Evolutionary conservation across 2,797 vertebrate genomes (phyloP).

Genomic region (Pempheris klunzingeri): DNA sequence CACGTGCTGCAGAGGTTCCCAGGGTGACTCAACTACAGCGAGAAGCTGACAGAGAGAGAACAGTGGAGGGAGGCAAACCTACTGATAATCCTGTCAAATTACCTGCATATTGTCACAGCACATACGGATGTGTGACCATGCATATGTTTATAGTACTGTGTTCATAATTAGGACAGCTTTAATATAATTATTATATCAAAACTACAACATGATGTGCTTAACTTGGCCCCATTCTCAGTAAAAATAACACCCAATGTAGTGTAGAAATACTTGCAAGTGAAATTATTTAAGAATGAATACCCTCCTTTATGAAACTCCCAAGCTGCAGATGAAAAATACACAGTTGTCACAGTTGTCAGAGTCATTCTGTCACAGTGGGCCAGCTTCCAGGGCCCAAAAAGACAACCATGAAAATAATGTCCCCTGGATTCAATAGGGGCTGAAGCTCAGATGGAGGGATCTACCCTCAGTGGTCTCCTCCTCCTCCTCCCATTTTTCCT

Average conservation of each 20-base stretch:
- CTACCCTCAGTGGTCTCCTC: background rate
- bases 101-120: conserved; percentile 42
- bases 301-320: background rate
- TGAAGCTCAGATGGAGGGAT: conserved; percentile 41
- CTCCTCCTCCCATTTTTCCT: conserved; percentile 3
- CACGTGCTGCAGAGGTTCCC: conserved; percentile 75
- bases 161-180: conserved; percentile 28
- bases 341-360: conserved; percentile 79
- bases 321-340: conserved; percentile 44
- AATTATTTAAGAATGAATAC: background rate
- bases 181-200: conserved; percentile 17
- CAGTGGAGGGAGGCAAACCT: conserved; percentile 48
- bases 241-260: background rate
- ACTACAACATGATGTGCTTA: conserved; percentile 2
- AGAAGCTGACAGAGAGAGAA: conserved; percentile 67
- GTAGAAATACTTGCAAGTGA: background rate
- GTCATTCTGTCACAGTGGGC: conserved; percentile 72
- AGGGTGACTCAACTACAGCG: conserved; percentile 79
- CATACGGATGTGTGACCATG: conserved; percentile 52
- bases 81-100: conserved; percentile 73
- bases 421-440: conserved; percentile 57
- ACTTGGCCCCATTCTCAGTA: background rate
- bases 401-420: conserved; percentile 75
- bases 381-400: conserved; percentile 52
- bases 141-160: conserved; percentile 35